A percentile compares a stretch with the other conserved stretches of the same genome.
Conservation (phyloP, 2,113 vertebrate genomes). For the Triplophysa rosa region DNA sequence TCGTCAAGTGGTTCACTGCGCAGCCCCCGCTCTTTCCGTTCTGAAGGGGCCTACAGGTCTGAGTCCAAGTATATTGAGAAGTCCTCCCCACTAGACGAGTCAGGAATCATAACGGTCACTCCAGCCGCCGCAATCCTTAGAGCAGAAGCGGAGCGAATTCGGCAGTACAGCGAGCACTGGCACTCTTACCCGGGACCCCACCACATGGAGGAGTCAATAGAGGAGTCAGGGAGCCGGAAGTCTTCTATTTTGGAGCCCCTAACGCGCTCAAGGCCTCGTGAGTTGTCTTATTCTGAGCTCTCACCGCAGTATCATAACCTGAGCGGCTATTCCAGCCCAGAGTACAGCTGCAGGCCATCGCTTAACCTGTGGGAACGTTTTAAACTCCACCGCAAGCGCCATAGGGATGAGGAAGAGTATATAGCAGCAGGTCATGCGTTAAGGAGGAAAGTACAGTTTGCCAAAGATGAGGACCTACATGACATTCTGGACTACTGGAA, state of each 20-base stretch:
- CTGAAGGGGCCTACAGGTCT: slow-evolving; percentile 81
- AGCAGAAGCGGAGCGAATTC: slow-evolving; percentile 91
- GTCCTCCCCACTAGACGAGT: slow-evolving; percentile 75
- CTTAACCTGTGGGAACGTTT: slow-evolving; percentile 94
- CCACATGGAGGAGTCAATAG: slow-evolving; percentile 67
- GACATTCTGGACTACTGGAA: slow-evolving; percentile 99
- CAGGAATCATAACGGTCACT: slow-evolving; percentile 84
- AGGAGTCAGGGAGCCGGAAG: slow-evolving; percentile 75
- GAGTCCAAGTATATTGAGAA: slow-evolving; percentile 93
- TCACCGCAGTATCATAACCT: slow-evolving; percentile 94
- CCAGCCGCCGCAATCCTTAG: slow-evolving; percentile 85
- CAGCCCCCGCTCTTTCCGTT: slow-evolving; percentile 89
- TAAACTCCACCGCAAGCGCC: slow-evolving; percentile 91
- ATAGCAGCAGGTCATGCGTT: slow-evolving; percentile 95
- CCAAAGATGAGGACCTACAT: slow-evolving; percentile 97
- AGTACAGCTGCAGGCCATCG: slow-evolving; percentile 85
- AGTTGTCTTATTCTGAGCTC: slow-evolving; percentile 92
- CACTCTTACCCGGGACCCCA: slow-evolving; percentile 89
- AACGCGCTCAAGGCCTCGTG: slow-evolving; percentile 85
- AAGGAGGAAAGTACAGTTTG: slow-evolving; percentile 97
- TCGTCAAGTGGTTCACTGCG: slow-evolving; percentile 87
- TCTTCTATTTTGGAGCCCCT: slow-evolving; percentile 92
- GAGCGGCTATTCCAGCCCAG: slow-evolving; percentile 93
- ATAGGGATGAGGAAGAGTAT: slow-evolving; percentile 84
- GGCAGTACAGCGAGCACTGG: slow-evolving; percentile 90